These are phyloP conservation scores for Beris chalybata DNA, from an alignment of 2,888 invertebrate species.

Conservation along the genomic window DNA sequence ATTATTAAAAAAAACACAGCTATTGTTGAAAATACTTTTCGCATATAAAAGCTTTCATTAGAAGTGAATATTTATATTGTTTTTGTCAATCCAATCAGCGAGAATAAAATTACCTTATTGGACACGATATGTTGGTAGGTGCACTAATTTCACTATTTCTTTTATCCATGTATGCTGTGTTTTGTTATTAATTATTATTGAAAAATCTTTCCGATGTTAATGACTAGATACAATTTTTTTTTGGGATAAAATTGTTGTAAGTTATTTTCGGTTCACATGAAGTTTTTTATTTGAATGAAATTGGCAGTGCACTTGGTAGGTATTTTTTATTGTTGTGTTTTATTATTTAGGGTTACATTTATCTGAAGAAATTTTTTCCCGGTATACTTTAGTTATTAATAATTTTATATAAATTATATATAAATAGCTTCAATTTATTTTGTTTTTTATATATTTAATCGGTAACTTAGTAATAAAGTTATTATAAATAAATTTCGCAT, in stretches of 20 bases:
- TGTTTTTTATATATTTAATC: neutral
- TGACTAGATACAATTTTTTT: too few relatives aligned
- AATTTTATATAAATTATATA: conserved; percentile 1
- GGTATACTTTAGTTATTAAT: conserved; percentile 3
- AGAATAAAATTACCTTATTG: conserved; percentile 20
- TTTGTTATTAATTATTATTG: too few relatives aligned
- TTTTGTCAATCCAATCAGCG: too few relatives aligned
- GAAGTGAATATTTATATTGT: too few relatives aligned
- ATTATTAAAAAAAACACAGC: too few relatives aligned
- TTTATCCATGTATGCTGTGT: too few relatives aligned
- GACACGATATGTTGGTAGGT: conserved; percentile 17
- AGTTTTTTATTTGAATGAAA: conserved; percentile 7
- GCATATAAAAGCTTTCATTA: too few relatives aligned
- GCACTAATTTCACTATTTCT: neutral
- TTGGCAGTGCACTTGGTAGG: conserved; percentile 21
- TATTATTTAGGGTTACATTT: neutral
- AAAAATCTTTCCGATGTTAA: too few relatives aligned
- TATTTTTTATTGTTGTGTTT: neutral
- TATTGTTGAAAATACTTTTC: too few relatives aligned
- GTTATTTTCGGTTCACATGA: too few relatives aligned
- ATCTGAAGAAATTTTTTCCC: neutral
- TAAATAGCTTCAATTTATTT: too few relatives aligned
- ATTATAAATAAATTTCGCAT: neutral
- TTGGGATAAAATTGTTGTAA: too few relatives aligned
- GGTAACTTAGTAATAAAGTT: neutral